Evolutionary conservation across 30 jellyfish, hydroid and myxozoan species (phyloP).

Genomic region (Pelagia noctiluca): DNA sequence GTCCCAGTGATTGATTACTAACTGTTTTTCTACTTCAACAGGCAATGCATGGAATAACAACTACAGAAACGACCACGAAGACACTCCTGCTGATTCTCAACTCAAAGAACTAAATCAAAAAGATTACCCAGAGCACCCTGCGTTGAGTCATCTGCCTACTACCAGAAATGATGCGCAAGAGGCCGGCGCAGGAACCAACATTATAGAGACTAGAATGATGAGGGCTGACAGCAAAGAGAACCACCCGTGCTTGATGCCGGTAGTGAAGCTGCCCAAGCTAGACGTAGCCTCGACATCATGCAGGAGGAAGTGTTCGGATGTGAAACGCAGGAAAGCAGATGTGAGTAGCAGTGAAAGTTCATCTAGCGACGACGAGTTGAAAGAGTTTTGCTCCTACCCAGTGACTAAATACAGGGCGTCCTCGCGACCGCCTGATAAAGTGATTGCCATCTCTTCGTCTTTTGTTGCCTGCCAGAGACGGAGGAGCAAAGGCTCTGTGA

Average conservation of each 20-base stretch:
- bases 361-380: conserved; percentile 66
- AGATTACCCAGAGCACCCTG: conserved; percentile 11
- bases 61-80: conserved; percentile 12
- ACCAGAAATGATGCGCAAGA: conserved; percentile 20
- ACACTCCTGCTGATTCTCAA: conserved; percentile 35
- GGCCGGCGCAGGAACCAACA: background rate
- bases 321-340: conserved; percentile 58
- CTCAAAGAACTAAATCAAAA: conserved; percentile 52
- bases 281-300: conserved; percentile 2
- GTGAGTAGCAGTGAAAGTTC: conserved; percentile 56
- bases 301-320: conserved; percentile 24
- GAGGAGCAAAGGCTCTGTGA: conserved; percentile 33
- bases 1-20: no score
- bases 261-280: conserved; percentile 15
- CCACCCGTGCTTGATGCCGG: conserved; percentile 56
- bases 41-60: conserved; percentile 55
- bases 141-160: background rate
- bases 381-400: conserved; percentile 50
- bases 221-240: conserved; percentile 48
- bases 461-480: conserved; percentile 55
- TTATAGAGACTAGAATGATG: background rate
- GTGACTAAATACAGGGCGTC: conserved; percentile 22
- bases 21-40: background rate
- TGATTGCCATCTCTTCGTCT: conserved; percentile 59
- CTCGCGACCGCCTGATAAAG: conserved; percentile 66